phyloP scores from a whole-genome alignment of 2,888 invertebrate genomes.

The Drosophila mulleri region DNA sequence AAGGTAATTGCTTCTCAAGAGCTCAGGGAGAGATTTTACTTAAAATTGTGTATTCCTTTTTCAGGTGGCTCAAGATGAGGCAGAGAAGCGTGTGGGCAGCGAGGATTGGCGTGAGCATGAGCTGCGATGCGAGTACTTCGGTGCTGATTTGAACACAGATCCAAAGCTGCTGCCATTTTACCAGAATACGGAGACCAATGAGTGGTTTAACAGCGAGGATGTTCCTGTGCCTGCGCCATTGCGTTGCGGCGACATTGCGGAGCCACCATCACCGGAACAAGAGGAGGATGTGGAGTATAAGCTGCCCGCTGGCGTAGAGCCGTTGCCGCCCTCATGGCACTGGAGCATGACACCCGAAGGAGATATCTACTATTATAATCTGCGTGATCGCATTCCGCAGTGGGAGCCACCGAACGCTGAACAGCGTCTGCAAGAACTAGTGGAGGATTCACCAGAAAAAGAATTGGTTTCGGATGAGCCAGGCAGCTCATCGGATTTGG shows the following conservation, averaged over 20 bases:
- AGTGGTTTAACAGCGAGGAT: constrained; percentile 83
- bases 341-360: constrained; percentile 93
- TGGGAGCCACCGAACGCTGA: constrained; percentile 89
- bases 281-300: constrained; percentile 71
- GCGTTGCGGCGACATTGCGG: constrained; percentile 79
- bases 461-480: constrained; percentile 31
- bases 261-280: constrained; percentile 46
- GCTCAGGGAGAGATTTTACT: too few relatives aligned
- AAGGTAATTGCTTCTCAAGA: constrained; percentile 63
- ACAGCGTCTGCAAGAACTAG: constrained; percentile 81
- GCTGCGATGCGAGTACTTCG: constrained; percentile 83
- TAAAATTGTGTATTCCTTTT: background rate
- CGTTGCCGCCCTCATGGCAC: constrained; percentile 94
- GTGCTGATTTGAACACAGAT: constrained; percentile 80
- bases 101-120: constrained; percentile 83
- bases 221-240: constrained; percentile 80
- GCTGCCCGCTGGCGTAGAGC: constrained; percentile 86
- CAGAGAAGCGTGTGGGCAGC: constrained; percentile 83
- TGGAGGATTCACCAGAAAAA: constrained; percentile 44
- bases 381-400: constrained; percentile 90
- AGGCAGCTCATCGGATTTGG: constrained; percentile 21
- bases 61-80: constrained; percentile 84
- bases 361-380: constrained; percentile 96
- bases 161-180: constrained; percentile 82
- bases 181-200: constrained; percentile 83